Conservation (phyloP, 1,140 invertebrate genomes). For the Tetraneura akinire region DNA sequence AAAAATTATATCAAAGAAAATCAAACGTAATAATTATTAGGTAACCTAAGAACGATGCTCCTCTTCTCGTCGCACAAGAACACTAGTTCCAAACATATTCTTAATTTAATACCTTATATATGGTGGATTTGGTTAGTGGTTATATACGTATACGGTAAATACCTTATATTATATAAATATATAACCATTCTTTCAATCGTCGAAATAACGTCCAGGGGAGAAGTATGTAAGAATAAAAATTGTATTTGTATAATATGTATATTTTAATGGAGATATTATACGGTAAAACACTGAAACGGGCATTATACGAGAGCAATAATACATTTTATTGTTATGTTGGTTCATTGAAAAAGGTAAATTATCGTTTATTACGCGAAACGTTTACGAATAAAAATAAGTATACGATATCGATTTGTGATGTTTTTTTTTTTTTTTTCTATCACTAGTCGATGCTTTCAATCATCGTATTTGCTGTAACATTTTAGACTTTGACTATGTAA, state of each 20-base stretch:
- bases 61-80: no score
- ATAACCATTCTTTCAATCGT: no score
- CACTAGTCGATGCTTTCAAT: background rate
- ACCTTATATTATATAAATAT: no score
- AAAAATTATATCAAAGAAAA: no score
- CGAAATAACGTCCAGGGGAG: background rate
- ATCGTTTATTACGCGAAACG: conserved; percentile 4
- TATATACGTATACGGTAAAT: no score
- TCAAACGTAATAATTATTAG: no score
- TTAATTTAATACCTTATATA: no score
- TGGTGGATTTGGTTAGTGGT: no score
- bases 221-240: background rate
- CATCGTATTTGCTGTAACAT: background rate
- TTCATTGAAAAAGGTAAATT: conserved; percentile 34
- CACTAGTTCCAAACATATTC: no score
- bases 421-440: conserved; percentile 17
- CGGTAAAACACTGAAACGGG: conserved; percentile 16
- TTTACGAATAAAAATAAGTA: background rate
- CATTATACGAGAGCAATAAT: background rate
- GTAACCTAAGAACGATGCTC: no score
- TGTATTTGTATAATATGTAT: background rate
- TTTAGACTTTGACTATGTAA: background rate
- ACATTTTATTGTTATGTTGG: conserved; percentile 23
- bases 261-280: conserved; percentile 11
- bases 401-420: conserved; percentile 11